Evolutionary conservation across 2,113 vertebrate genomes (phyloP).

Genomic region (Loxodonta africana): DNA sequence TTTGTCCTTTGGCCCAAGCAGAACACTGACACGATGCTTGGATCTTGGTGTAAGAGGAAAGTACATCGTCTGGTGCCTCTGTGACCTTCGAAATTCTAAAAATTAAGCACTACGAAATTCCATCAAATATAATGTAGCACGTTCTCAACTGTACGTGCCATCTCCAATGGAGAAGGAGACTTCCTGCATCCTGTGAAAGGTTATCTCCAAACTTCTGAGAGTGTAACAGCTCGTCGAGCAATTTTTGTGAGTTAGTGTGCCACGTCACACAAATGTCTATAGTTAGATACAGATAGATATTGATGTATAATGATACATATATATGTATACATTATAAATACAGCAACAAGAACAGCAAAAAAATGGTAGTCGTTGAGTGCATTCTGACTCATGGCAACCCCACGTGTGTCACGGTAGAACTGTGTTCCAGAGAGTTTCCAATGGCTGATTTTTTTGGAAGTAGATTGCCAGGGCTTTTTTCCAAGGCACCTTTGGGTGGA

Average conservation of each 20-base stretch:
- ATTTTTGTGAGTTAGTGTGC: neutral
- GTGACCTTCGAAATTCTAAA: conserved; percentile 67
- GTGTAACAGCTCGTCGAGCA: neutral
- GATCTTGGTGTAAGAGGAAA: conserved; percentile 58
- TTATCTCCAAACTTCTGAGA: neutral
- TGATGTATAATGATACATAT: too few species aligned
- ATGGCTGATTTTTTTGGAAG: too few species aligned
- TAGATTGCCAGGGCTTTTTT: too few species aligned
- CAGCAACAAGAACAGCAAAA: too few species aligned
- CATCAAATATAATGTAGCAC: neutral
- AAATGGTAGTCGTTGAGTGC: too few species aligned
- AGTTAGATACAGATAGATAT: neutral
- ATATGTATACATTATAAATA: neutral
- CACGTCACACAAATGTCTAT: neutral
- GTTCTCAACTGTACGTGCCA: neutral
- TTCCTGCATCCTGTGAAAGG: neutral
- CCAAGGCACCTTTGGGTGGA: too few species aligned
- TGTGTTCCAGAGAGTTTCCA: too few species aligned
- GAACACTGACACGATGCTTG: conserved; percentile 63
- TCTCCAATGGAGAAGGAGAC: neutral
- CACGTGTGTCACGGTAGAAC: too few species aligned
- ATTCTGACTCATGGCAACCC: too few species aligned
- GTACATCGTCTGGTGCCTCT: conserved; percentile 48
- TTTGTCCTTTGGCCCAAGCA: conserved; percentile 62
- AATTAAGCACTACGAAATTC: conserved; percentile 68